Conservation (phyloP, 2,888 invertebrate species). For the Xanthorhoe spadicearia region DNA sequence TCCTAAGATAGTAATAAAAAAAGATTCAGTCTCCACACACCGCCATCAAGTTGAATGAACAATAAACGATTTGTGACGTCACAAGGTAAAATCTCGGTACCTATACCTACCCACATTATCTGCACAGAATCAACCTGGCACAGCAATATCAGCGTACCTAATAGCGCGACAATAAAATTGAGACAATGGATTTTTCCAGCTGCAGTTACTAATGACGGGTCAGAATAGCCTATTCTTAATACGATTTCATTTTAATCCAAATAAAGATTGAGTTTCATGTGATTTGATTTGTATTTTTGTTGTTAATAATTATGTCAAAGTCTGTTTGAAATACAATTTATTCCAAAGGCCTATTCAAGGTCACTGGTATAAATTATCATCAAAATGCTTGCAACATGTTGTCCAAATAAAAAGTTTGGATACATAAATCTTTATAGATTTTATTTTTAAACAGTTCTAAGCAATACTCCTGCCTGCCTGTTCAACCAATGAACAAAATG, state of each 20-base stretch:
- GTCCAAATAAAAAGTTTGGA: no score
- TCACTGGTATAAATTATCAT: no score
- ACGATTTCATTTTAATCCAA: background rate
- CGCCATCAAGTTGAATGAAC: slow-evolving; percentile 20
- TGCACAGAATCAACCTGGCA: slow-evolving; percentile 1
- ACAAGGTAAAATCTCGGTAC: slow-evolving; percentile 3
- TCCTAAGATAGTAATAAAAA: background rate
- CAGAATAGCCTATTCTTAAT: slow-evolving; percentile 31
- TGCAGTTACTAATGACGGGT: slow-evolving; percentile 53
- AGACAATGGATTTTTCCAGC: slow-evolving; percentile 64
- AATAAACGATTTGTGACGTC: slow-evolving; percentile 23
- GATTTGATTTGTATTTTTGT: background rate
- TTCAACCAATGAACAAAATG: no score
- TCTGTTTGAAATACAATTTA: background rate
- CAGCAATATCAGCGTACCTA: slow-evolving; percentile 29
- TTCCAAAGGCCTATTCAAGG: no score
- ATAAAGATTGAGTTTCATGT: background rate
- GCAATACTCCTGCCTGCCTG: no score
- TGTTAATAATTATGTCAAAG: no score
- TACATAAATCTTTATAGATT: no score
- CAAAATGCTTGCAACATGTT: background rate
- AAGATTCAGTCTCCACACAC: background rate
- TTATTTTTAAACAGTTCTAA: no score
- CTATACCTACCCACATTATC: background rate
- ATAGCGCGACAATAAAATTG: slow-evolving; percentile 34